Evolutionary conservation across 1,140 invertebrate species (phyloP), one percentile per base, ranked within the genome.

Genomic region (Atopsyche davidsoni): DNA sequence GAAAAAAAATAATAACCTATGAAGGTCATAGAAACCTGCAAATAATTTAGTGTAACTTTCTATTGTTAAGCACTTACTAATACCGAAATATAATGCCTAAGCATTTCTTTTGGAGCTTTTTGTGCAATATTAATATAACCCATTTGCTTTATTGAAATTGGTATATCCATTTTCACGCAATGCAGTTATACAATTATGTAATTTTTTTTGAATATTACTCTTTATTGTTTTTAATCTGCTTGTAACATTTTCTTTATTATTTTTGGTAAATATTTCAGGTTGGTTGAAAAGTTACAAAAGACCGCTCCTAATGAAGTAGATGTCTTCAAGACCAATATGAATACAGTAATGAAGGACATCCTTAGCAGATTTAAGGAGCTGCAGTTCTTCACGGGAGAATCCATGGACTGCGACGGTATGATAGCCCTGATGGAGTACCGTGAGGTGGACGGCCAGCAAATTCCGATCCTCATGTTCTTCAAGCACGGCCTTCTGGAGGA

Each of bases 401-500:
- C 89, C 1, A 93, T 94, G 86, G 91, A 96, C 60, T 82, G 85
- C 52, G 94, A 96, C 56, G 93, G 90, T 51, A 85, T 94, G 81
- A 85, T 97, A n/a, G 92, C 83, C 38, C 76, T 97, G 51, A 78
- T 92, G 66, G 93, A 96, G 70, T 97, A 96, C 64, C 85, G 93
- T 64, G 90, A 95, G 23, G 85, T 91, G 42, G 79, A 92, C 58
- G 87, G 85, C 31, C 72, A 82, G 0, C 86, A 84, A 58, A 78
- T 83, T 11, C 92, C 93, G 31, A 81, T 92, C 46, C 75, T 97
- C 61, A 92, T 94, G 84, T 94, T 95, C 70, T 94, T 95, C 72
- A 97, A 96, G 74, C 92, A 96, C 66, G 94, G 92, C 51, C 78
- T 97, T 38, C 80, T 86, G 43, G 92, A 96, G 73, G 93, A 97